Evolutionary conservation across 1,140 invertebrate genomes (phyloP).

Genomic region (Lepeophtheirus salmonis): DNA sequence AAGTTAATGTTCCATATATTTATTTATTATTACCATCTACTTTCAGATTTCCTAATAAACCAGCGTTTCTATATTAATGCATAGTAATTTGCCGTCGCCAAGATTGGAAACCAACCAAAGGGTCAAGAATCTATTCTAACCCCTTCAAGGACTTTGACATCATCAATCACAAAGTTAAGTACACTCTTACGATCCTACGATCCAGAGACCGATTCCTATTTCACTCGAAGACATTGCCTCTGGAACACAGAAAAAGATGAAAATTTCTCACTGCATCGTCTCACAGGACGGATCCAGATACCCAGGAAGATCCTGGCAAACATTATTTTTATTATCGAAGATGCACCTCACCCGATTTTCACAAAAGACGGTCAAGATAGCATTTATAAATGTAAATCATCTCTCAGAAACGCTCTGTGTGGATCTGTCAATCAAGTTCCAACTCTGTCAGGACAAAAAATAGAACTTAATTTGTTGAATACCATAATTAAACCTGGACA

Average conservation of each 20-base stretch:
- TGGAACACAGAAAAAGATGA: conserved; percentile 98
- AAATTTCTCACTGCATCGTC: conserved; percentile 78
- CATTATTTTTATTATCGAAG: conserved; percentile 94
- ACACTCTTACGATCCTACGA: conserved; percentile 88
- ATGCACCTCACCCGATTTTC: conserved; percentile 84
- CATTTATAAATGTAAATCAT: conserved; percentile 70
- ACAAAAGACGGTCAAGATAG: conserved; percentile 89
- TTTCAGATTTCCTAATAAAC: no score
- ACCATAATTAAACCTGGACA: conserved; percentile 84
- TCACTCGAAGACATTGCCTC: conserved; percentile 70
- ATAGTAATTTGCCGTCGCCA: no score
- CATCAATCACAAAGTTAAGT: no score
- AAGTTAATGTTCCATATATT: no score
- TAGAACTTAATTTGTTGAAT: conserved; percentile 58
- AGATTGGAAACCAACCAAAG: no score
- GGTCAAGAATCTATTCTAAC: no score
- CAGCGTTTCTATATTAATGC: no score
- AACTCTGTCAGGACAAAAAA: conserved; percentile 63
- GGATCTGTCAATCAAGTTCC: conserved; percentile 74
- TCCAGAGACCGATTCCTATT: conserved; percentile 91
- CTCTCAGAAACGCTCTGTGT: conserved; percentile 75
- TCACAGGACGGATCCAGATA: conserved; percentile 63
- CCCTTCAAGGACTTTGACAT: no score
- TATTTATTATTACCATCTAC: no score
- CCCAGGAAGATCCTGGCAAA: conserved; percentile 92